Base-by-base conservation (phyloP, 1,140 invertebrate species). In the Lerema accius region DNA sequence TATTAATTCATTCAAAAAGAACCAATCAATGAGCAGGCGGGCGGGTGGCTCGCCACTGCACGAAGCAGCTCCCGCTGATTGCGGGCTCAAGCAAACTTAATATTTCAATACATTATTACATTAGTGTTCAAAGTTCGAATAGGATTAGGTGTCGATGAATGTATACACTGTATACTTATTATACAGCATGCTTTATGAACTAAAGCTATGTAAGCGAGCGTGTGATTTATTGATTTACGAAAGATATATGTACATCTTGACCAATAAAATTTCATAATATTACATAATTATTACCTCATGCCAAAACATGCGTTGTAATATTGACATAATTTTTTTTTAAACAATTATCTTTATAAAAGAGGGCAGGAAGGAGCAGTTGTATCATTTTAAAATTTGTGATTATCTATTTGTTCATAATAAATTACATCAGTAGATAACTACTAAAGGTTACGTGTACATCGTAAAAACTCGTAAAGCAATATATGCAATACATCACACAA, bases 401-500 rank as follows among this genome's bases (percentile, higher is more conserved):
- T 11, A 37, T 37, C n/a, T 3, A 37, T 37, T 37, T 37, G 35
- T 37, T 37, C 35, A 37, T 37, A 51, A 15, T 49, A 32, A 37
- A n/a, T 50, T 19, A 37, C 37, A 51, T 37, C 15, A 51, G 16
- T 11, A n/a, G n/a, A 51, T 55, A 45, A 32, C n/a, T 58, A 55
- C 40, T 9, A 43, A 1, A 35, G 6, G 35, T 46, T 45, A 58
- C 26, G 11, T 46, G 28, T 46, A 58, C 17, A 45, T 56, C 42
- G 14, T 56, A 56, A 46, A 55, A 58, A 35, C 32, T 35, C 9
- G 26, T 58, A 32, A 32, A 58, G 32, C 28, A 35, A 58, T 46
- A n/a, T n/a, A 58, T 28, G 28, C 55, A 28, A 45, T 35, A 43
- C n/a, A 43, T 35, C 28, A 58, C 42, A 46, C 40, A 46, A 58